These are phyloP conservation scores for Acanthiza pusilla DNA, from an alignment of 2,797 vertebrate genomes.

Conservation along the genomic window DNA sequence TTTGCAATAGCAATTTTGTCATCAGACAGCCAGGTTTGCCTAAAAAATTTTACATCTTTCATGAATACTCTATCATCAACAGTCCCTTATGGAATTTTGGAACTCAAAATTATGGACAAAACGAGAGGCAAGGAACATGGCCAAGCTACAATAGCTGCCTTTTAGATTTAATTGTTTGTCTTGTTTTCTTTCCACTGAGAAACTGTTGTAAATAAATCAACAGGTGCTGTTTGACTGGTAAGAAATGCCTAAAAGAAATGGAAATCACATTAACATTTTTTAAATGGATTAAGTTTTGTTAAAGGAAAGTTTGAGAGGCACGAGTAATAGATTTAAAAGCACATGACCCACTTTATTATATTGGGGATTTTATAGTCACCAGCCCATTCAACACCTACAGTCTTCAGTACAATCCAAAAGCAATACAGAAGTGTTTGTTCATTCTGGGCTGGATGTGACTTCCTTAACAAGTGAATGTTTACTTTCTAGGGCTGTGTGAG, in stretches of 20 bases:
- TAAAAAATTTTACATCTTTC: background rate
- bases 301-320: background rate
- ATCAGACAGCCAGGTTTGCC: background rate
- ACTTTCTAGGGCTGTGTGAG: background rate
- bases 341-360: background rate
- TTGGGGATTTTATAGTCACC: background rate
- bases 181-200: background rate
- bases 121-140: background rate
- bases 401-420: background rate
- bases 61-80: background rate
- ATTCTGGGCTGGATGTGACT: background rate
- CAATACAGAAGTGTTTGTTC: background rate
- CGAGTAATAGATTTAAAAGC: background rate
- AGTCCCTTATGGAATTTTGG: background rate
- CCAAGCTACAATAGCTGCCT: background rate
- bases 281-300: background rate
- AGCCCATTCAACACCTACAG: background rate
- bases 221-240: background rate
- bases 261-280: background rate
- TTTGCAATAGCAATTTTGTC: background rate
- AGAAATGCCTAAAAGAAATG: background rate
- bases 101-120: background rate
- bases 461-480: background rate
- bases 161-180: background rate
- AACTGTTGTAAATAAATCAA: background rate